Evolutionary conservation across 2,888 invertebrate species (phyloP), one percentile per base, ranked within the genome.

Genomic region (Drosophila greeni): DNA sequence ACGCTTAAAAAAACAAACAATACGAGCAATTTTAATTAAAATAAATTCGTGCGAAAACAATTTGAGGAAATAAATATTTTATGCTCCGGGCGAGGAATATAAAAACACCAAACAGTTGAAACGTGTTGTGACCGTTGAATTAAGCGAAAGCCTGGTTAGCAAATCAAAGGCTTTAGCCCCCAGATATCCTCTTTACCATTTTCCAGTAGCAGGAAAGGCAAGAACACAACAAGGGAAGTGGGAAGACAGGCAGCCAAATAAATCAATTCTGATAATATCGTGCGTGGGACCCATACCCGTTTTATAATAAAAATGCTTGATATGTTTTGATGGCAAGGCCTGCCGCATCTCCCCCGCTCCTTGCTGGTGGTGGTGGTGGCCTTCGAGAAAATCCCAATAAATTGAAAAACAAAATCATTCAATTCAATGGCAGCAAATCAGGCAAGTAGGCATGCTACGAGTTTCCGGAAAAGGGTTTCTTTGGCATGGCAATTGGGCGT

Each of bases 321-420:
- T 72, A 69, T 69, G 65, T 72, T 60, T 71, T 71, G 72, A 71
- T 65, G 70, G 53, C 53, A 58, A 33, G 55, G 59, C 54, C 55
- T 45, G 37, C 61, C 48, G 14, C 53, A 34, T 49, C 20, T 34
- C 29, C 26, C 42, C 24, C 5, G 5, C n/a, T 40, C 29, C 24
- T 49, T 18, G 23, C 45, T n/a, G 14, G 14, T 11, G 53, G 16
- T 43, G 49, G 39, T 54, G 53, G 39, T 51, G 53, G 52, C 57
- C 68, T 47, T 56, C 66, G 37, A 64, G 68, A 53, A 80, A 81
- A 85, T 81, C 84, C 81, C 78, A 83, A 85, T 81, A 85, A 80
- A 85, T 81, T 85, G 84, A 81, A 83, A 83, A 85, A 85, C 81
- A 77, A 81, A 84, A 83, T 82, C 80, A 81, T 85, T 84, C 85